Base-by-base conservation (phyloP, 2,888 invertebrate species). In the Pharmacophagus antenor region DNA sequence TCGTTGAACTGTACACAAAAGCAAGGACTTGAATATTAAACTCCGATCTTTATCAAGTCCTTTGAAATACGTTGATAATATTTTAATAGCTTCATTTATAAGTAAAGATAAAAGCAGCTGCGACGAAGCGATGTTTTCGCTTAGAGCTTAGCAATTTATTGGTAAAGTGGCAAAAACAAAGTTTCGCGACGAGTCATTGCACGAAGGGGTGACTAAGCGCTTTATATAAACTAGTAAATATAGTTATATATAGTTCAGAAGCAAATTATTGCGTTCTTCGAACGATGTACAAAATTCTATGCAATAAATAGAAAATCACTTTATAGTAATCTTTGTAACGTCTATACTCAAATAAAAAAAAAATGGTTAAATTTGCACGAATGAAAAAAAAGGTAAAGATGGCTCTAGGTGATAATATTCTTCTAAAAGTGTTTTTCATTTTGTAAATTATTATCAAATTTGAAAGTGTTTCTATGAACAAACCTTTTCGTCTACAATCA, bases 101-200 rank as follows among this genome's bases (percentile, higher is more conserved):
- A 2, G 7, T 20, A 47, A 22, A 47, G 47, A 47, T 47, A 37
- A 50, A 50, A 31, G 27, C 50, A 31, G 20, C 50, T 31, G 20
- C 31, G 27, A 27, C 31, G 21, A 18, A 31, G 17, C 31, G 12
- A 50, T 31, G 18, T 50, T 48, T 21, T 50, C 50, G 10, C 50
- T 27, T 20, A 50, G 27, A 31, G 50, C 50, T 50, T 50, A 50
- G 20, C 18, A 50, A 50, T 50, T 50, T 50, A 50, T 31, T 50
- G 50, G 31, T 2, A 50, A 50, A 50, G 50, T 50, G 27, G 50
- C 50, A 20, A 50, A 31, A 50, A 50, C 31, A 31, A 50, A 50
- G 50, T 50, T 50, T 50, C 23, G 18, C 50, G 50, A 1, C 31
- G 50, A 31, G 31, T 50, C 50, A 50, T 20, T 50, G 50, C 27